Evolutionary conservation across 2,797 vertebrate species (phyloP), one percentile per base, ranked within the genome.

Genomic region (Poecilia wingei): DNA sequence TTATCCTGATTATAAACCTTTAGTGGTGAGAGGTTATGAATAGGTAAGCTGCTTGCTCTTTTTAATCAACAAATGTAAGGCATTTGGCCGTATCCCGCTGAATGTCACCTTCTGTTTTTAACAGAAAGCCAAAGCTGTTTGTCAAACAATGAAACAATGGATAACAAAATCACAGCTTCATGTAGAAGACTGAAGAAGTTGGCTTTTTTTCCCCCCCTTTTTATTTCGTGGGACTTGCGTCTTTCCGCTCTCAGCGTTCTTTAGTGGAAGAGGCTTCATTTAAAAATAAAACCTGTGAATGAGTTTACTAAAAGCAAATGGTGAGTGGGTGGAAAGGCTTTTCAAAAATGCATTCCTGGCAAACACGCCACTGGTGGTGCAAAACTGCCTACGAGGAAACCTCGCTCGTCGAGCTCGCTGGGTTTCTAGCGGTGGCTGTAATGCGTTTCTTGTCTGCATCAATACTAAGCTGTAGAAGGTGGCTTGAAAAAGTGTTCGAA

Each of bases 31-130:
- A 85, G 88, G 82, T 75, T 81, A 74, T 80, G 76, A 88, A 85
- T 81, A 89, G 86, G 90, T 94, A 89, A 94, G 92, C 94, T 84
- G 85, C 82, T 89, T 83, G 79, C 78, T 81, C 81, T 79, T 78
- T 91, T 93, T 93, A 92, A 95, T 94, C 93, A 93, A 85, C 79
- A 91, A 95, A 94, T 86, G 92, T 84, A 64, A 33, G 73, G 87
- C 84, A 82, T 93, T 91, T 78, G 31, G 20, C 36, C 5, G 25
- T 2, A 25, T 46, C 14, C 59, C 45, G 20, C 83, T 89, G 88
- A 89, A 82, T 88, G 89, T 90, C 89, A 92, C 83, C 87, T 89
- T 84, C 70, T 73, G 55, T 76, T 18, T 76, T 43, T 22, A 86
- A 75, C 36, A 45, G 78, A 84, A 82, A 69, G 55, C 64, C 36